A percentile compares a stretch with the other conserved stretches of the same genome.
phyloP scores from a whole-genome alignment of 2,113 vertebrate species.

The Columba janthina region DNA sequence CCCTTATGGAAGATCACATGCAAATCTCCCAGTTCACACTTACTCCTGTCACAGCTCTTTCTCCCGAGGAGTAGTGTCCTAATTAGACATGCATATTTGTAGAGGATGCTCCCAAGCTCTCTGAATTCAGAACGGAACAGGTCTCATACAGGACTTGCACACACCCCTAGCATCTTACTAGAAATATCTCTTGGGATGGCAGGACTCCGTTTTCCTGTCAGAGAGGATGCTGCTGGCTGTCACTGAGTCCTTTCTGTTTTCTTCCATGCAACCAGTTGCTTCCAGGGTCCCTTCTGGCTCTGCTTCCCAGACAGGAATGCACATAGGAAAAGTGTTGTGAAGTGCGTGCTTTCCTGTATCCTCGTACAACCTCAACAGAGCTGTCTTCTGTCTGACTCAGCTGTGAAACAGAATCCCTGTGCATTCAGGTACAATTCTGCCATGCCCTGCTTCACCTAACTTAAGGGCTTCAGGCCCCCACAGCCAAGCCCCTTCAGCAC shows the following conservation, averaged over 20 bases:
- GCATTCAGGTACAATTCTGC: neutral
- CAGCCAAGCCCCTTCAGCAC: neutral
- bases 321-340: neutral
- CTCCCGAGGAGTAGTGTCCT: neutral
- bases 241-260: neutral
- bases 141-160: neutral
- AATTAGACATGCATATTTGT: neutral
- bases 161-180: neutral
- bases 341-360: neutral
- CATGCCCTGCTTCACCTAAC: neutral
- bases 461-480: neutral
- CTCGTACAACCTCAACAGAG: neutral
- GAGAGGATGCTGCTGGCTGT: neutral
- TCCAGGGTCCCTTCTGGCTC: neutral
- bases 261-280: neutral
- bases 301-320: neutral
- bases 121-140: neutral
- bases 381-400: neutral
- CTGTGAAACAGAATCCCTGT: neutral
- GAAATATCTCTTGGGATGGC: neutral
- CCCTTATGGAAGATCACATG: neutral
- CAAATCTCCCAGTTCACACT: neutral
- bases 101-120: neutral
- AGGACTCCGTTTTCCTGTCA: neutral
- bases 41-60: neutral